A percentile compares a stretch with the other conserved stretches of the same genome.
These are phyloP conservation scores for Heliconius charithonia DNA, from an alignment of 2,888 invertebrate genomes.

Conservation along the genomic window DNA sequence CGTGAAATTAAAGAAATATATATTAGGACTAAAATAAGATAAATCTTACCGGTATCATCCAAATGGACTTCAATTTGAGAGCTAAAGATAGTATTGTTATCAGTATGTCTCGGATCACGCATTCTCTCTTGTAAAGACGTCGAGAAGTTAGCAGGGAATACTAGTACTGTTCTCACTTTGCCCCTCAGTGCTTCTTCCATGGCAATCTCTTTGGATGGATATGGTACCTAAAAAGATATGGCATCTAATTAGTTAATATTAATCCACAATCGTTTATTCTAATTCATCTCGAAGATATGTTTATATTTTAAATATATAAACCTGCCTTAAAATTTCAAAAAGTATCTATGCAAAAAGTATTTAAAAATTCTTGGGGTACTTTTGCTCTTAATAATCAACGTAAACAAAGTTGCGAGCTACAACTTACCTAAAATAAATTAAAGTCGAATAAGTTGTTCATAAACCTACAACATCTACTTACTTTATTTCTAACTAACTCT, in stretches of 20 bases:
- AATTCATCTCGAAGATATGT: neutral
- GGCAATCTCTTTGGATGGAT: constrained; percentile 85
- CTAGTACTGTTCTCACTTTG: constrained; percentile 89
- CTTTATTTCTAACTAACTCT: no score
- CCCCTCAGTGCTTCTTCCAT: constrained; percentile 87
- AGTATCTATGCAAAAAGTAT: no score
- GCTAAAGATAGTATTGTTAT: constrained; percentile 82
- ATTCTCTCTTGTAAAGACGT: constrained; percentile 85
- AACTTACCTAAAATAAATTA: neutral
- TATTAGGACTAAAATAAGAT: neutral
- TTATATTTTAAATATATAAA: neutral
- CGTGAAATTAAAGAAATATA: neutral
- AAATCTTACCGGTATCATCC: constrained; percentile 91
- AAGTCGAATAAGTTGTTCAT: no score
- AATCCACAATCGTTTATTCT: neutral
- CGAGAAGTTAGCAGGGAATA: constrained; percentile 91
- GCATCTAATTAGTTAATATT: neutral
- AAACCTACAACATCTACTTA: no score
- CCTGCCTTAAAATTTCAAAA: no score
- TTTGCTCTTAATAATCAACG: no score
- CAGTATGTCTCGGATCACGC: constrained; percentile 83
- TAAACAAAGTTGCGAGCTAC: no score
- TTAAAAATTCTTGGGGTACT: no score
- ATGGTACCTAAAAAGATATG: constrained; percentile 71
- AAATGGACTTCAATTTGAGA: constrained; percentile 89